Evolutionary conservation across 2,888 invertebrate genomes (phyloP).

Genomic region (Pachymerium ferrugineum): DNA sequence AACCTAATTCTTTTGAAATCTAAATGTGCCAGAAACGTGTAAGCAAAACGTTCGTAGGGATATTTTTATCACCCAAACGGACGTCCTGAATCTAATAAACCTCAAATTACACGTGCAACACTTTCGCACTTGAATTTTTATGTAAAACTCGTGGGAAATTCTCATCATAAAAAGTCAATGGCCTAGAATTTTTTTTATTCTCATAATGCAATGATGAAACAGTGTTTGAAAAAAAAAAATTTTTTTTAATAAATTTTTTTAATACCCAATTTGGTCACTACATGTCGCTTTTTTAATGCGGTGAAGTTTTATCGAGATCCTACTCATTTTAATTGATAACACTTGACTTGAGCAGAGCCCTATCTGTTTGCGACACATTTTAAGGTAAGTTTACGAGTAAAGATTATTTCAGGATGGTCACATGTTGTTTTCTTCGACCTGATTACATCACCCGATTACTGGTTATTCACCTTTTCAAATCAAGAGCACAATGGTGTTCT

Average conservation of each 20-base stretch:
- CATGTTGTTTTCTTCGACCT: neutral
- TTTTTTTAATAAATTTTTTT: neutral
- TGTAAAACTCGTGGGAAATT: no score
- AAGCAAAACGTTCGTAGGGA: neutral
- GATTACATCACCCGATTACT: neutral
- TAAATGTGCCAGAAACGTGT: no score
- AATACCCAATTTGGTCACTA: neutral
- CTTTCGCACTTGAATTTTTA: no score
- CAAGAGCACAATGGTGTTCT: neutral
- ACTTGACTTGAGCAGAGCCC: no score
- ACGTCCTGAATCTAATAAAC: neutral
- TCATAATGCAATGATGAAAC: no score
- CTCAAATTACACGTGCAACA: neutral
- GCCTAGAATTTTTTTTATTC: no score
- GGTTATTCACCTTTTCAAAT: neutral
- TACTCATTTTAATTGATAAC: conserved; percentile 15
- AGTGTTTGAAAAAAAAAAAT: no score
- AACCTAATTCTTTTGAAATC: neutral
- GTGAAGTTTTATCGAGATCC: neutral
- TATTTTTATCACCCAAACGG: conserved; percentile 12
- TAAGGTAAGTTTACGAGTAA: neutral
- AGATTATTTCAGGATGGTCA: neutral
- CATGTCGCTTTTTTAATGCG: neutral
- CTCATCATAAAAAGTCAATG: no score
- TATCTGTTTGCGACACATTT: no score